Conservation (phyloP, 2,113 vertebrate species). For the Puffinus mauretanicus region DNA sequence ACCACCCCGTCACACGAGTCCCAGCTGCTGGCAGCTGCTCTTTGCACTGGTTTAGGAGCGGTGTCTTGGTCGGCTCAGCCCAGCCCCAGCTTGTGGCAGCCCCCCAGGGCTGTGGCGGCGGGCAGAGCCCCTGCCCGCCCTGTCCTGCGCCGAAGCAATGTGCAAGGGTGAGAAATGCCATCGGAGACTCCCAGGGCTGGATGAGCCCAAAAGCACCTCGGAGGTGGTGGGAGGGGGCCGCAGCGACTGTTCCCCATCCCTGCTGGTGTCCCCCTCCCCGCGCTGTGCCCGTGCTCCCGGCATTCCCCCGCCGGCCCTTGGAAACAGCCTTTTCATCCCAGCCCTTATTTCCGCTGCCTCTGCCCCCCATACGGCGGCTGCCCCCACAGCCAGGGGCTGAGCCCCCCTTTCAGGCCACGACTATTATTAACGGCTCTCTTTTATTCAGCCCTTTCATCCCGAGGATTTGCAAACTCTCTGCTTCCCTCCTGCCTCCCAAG, state of each 20-base stretch:
- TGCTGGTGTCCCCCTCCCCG: neutral
- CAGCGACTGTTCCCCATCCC: neutral
- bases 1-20: accelerated
- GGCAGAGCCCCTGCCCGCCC: accelerated
- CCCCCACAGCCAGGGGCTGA: neutral
- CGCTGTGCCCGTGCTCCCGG: neutral
- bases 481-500: neutral
- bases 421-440: neutral
- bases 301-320: constrained; percentile 10
- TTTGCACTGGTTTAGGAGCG: neutral
- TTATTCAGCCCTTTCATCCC: constrained; percentile 32
- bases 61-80: neutral
- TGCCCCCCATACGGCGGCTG: neutral
- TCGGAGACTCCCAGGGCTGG: neutral
- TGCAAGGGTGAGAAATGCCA: neutral
- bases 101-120: accelerated
- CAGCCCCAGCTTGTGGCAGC: accelerated
- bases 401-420: neutral
- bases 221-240: accelerated
- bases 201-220: neutral
- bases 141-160: accelerated
- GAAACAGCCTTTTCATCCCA: constrained; percentile 24
- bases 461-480: neutral
- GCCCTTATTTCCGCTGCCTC: neutral
- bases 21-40: accelerated